Evolutionary conservation across 2,797 vertebrate genomes (phyloP).

Genomic region (Agapornis canus): DNA sequence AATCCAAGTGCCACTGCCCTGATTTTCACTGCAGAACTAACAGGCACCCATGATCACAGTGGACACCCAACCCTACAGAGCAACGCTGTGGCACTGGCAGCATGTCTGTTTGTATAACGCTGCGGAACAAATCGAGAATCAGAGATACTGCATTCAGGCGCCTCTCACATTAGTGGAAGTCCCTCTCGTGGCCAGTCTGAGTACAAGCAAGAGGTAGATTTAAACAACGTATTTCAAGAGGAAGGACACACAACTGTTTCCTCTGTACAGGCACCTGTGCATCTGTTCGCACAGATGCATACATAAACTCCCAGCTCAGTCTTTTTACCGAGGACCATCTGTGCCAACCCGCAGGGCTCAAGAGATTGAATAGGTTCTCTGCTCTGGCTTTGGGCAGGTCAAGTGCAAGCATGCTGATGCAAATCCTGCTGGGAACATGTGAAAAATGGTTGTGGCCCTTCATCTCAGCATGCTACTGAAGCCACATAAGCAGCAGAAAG

Average conservation of each 20-base stretch:
- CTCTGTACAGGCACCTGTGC: background rate
- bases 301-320: accelerated
- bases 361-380: background rate
- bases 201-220: background rate
- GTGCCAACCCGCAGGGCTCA: background rate
- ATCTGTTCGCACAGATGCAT: background rate
- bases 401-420: background rate
- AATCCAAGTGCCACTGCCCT: background rate
- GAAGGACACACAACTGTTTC: background rate
- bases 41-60: accelerated
- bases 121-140: background rate
- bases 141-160: background rate
- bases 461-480: background rate
- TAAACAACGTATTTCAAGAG: background rate
- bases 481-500: accelerated
- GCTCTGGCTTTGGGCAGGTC: background rate
- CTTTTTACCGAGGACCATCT: background rate
- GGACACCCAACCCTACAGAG: background rate
- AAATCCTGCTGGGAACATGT: background rate
- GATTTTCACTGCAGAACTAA: background rate
- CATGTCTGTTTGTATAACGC: accelerated
- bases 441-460: background rate
- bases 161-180: background rate
- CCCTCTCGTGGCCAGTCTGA: background rate
- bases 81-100: background rate